Conservation (phyloP, 2,113 vertebrate species). For the Catharus minimus region DNA sequence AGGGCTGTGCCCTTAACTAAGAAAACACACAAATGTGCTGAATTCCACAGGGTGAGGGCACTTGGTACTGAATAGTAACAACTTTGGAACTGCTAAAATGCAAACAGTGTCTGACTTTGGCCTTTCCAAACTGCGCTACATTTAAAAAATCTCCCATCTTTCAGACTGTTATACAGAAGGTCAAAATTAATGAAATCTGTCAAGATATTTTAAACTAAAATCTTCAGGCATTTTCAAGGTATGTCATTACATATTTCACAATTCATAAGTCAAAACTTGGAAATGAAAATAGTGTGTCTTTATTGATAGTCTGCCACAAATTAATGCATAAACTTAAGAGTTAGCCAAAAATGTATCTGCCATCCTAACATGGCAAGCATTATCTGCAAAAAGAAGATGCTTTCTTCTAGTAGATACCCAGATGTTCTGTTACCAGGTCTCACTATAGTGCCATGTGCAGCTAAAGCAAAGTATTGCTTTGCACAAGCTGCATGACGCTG, state of each 20-base stretch:
- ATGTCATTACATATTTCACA: not conserved
- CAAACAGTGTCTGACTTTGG: not conserved
- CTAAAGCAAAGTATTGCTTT: not conserved
- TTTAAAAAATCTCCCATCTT: not conserved
- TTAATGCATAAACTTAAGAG: not conserved
- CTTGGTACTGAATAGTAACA: not conserved
- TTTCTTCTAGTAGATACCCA: not conserved
- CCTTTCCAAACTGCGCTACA: not conserved
- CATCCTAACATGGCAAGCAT: not conserved
- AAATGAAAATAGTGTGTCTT: slow-evolving; percentile 48
- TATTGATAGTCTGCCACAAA: slow-evolving; percentile 59
- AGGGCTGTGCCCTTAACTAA: not conserved
- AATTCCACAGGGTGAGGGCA: not conserved
- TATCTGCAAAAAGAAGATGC: slow-evolving; percentile 1
- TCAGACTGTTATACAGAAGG: not conserved
- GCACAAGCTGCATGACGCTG: not conserved
- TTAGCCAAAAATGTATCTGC: slow-evolving; percentile 8
- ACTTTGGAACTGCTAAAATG: not conserved
- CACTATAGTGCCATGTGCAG: not conserved
- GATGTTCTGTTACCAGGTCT: not conserved
- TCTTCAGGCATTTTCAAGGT: not conserved
- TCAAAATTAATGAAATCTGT: not conserved
- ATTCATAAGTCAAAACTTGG: slow-evolving; percentile 35
- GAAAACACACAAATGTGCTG: not conserved
- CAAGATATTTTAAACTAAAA: not conserved